These are phyloP conservation scores for Coenobita brevimanus DNA, from an alignment of 1,140 invertebrate genomes.

Conservation along the genomic window DNA sequence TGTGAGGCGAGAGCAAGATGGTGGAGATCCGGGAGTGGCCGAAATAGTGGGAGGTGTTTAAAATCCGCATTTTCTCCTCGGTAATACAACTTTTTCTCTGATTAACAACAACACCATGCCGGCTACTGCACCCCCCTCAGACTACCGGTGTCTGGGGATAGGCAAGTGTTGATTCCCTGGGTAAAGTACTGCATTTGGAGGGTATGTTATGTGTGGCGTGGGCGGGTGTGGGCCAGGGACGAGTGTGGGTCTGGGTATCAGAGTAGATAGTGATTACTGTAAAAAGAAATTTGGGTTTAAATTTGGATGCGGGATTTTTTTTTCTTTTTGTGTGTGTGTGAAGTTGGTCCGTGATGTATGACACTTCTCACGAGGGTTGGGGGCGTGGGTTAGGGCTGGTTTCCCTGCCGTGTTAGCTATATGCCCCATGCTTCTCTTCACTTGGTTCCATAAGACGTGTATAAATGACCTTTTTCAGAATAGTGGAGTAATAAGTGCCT, in stretches of 20 bases:
- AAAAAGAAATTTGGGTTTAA: background rate
- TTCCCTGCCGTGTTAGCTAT: too few relatives aligned
- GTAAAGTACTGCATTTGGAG: constrained; percentile 19
- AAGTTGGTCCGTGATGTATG: constrained; percentile 25
- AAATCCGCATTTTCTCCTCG: background rate
- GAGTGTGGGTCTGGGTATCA: background rate
- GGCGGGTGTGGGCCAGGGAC: background rate
- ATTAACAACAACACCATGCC: constrained; percentile 4
- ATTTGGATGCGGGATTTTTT: background rate
- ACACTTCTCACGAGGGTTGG: constrained; percentile 40
- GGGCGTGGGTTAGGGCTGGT: too few relatives aligned
- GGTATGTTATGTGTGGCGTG: background rate
- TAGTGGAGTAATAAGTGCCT: too few relatives aligned
- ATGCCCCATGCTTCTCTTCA: too few relatives aligned
- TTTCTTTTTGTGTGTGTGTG: background rate
- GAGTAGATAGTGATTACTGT: background rate
- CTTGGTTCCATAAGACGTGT: too few relatives aligned
- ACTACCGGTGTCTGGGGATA: constrained; percentile 34
- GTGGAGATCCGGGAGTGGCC: background rate
- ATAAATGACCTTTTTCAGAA: too few relatives aligned
- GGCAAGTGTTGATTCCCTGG: background rate
- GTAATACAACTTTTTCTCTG: background rate
- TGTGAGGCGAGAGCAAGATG: background rate
- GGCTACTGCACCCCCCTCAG: background rate
- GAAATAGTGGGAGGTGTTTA: background rate